These are phyloP conservation scores for Chionoecetes opilio DNA, from an alignment of 1,140 invertebrate genomes.

Conservation along the genomic window DNA sequence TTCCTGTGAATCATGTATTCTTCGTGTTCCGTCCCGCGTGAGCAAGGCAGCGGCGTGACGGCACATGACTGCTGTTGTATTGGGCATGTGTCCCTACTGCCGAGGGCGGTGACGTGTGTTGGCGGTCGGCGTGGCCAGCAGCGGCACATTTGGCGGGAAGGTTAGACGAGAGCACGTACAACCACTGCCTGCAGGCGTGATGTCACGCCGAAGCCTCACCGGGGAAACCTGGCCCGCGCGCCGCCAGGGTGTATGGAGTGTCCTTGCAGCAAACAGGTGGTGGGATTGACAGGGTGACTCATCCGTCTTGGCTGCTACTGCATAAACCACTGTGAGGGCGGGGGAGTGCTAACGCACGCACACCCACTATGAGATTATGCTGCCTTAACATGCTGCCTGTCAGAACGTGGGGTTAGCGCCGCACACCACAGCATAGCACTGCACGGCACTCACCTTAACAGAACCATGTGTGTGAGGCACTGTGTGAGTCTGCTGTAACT, in stretches of 20 bases:
- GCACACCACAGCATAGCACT: no score
- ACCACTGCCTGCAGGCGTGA: slow-evolving; percentile 1
- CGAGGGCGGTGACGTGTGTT: background rate
- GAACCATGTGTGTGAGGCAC: no score
- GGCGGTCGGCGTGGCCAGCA: background rate
- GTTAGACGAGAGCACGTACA: background rate
- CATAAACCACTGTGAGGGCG: background rate
- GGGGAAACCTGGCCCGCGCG: background rate
- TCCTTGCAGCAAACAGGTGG: background rate
- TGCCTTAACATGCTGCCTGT: no score
- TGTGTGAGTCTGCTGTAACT: no score
- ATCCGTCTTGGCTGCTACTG: background rate
- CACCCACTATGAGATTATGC: no score
- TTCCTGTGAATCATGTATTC: background rate
- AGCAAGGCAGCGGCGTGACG: background rate
- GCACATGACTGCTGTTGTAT: background rate
- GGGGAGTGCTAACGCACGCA: background rate
- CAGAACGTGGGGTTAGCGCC: no score
- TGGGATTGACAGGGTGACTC: background rate
- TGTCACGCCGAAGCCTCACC: background rate
- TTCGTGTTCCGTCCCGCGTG: background rate
- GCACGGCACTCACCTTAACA: no score
- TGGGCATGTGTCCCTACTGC: no score
- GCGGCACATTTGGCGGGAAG: slow-evolving; percentile 10
- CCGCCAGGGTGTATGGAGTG: background rate